Evolutionary conservation across 2,888 invertebrate species (phyloP), one percentile per base, ranked within the genome.

Genomic region (Drosophila histrio): DNA sequence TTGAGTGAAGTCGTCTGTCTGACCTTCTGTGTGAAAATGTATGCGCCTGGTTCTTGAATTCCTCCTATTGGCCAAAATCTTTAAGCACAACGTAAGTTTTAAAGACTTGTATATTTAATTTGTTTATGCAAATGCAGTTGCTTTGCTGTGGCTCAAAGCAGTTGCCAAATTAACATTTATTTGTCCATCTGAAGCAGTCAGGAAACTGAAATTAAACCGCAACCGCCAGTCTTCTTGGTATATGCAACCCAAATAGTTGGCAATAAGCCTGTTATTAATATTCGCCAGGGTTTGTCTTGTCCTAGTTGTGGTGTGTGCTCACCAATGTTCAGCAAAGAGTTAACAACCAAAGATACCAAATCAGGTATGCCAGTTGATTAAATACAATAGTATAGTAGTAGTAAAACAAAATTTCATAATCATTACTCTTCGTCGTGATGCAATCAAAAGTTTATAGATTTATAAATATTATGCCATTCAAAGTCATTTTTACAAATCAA

Each of bases 121-220:
- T 73, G 53, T 26, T 54, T 58, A 46, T 54, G 57, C 49, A 57
- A 53, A 50, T 41, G 41, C 38, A 64, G 26, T 13, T 21, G 52
- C 32, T 38, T 44, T 22, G 11, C 15, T 19, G 46, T 11, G 22
- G 19, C 46, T 32, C 11, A 49, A 38, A 44, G 59, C 43, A 36
- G 17, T 13, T 56, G 41, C n/a, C 21, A 32, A 32, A 39, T 57
- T 68, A 57, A 34, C 63, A 63, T 75, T 64, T 73, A 72, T 70
- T 80, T 84, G 69, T 65, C 62, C 75, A 75, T 63, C 62, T 61
- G 43, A 59, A 56, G 56, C 65, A 44, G 60, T 57, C 59, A 49
- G 59, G 66, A 64, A 72, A 60, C 58, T 71, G 60, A 72, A 78
- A 76, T 79, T 64, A 72, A 81, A 78, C 67, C 83, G 54, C 77